Percentiles rank a stretch among this genome's conserved stretches.
Conservation (phyloP, 2,888 invertebrate genomes). For the Acronicta leporina region DNA sequence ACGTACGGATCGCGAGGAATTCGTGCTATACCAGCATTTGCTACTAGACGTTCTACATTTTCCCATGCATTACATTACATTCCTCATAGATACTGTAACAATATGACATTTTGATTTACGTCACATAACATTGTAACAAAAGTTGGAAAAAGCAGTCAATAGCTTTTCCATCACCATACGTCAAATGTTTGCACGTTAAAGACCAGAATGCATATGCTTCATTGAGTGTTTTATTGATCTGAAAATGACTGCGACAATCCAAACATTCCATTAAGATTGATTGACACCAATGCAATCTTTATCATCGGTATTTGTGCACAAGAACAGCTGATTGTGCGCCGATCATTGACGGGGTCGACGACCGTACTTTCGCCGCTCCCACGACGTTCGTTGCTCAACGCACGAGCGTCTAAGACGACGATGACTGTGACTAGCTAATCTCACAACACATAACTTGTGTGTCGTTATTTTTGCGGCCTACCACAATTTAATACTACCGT, state of each 20-base stretch:
- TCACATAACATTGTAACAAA: background rate
- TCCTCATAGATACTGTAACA: conserved; percentile 6
- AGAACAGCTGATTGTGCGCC: conserved; percentile 86
- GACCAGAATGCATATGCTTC: background rate
- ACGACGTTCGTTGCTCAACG: conserved; percentile 81
- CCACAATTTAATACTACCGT: conserved; percentile 30
- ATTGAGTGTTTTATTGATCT: conserved; percentile 17
- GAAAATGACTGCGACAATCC: conserved; percentile 17
- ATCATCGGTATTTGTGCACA: conserved; percentile 68
- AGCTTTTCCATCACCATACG: conserved; percentile 1
- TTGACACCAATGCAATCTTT: conserved; percentile 62
- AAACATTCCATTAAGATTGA: conserved; percentile 54
- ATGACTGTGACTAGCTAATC: conserved; percentile 55
- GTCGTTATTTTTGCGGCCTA: conserved; percentile 48
- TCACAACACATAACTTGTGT: conserved; percentile 41
- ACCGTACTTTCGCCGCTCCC: conserved; percentile 88
- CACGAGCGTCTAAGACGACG: conserved; percentile 69
- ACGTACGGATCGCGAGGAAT: conserved; percentile 56
- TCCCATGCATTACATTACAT: conserved; percentile 23
- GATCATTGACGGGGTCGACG: conserved; percentile 79
- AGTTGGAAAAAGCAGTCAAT: background rate
- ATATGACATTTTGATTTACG: background rate
- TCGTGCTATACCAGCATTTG: conserved; percentile 7
- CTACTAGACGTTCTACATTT: conserved; percentile 12
- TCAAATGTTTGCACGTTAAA: conserved; percentile 7